A percentile compares a stretch with the other conserved stretches of the same genome.
These are phyloP conservation scores for Vicugna pacos DNA, from an alignment of 2,113 vertebrate genomes.

Conservation along the genomic window DNA sequence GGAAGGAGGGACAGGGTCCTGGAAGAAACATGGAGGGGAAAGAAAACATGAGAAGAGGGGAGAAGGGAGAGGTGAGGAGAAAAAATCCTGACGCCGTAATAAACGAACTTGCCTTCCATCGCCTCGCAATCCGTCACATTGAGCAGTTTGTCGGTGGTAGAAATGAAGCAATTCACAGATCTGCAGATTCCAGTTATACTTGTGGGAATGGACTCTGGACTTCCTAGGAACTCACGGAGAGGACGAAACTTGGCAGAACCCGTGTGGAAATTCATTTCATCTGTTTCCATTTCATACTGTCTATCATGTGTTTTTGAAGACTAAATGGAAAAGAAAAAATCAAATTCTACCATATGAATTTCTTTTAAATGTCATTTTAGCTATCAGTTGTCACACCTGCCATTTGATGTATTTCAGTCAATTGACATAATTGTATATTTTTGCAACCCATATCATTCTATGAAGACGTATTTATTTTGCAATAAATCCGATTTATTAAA, in stretches of 20 bases:
- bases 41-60: not conserved
- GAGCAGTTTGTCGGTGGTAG: conserved; percentile 75
- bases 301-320: conserved; percentile 86
- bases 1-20: not conserved
- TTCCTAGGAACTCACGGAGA: conserved; percentile 83
- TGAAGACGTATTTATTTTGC: conserved; percentile 78
- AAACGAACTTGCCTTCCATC: conserved; percentile 57
- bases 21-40: no score
- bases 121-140: conserved; percentile 29
- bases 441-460: conserved; percentile 73
- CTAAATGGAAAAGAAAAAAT: conserved; percentile 86
- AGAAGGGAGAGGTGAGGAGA: not conserved
- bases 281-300: conserved; percentile 85
- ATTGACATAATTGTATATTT: conserved; percentile 82
- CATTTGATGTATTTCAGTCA: conserved; percentile 82
- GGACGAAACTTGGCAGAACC: conserved; percentile 85
- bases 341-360: conserved; percentile 85
- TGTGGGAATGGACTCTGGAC: conserved; percentile 77
- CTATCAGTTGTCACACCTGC: conserved; percentile 88
- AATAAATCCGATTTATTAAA: conserved; percentile 58
- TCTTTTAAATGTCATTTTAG: conserved; percentile 87
- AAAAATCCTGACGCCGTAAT: conserved; percentile 47
- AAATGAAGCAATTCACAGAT: conserved; percentile 79
- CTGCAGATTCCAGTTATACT: conserved; percentile 78
- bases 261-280: conserved; percentile 85